Percentiles rank a stretch among this genome's conserved stretches.
Conservation (phyloP, 2,888 invertebrate genomes). For the Oscheius sp. region DNA sequence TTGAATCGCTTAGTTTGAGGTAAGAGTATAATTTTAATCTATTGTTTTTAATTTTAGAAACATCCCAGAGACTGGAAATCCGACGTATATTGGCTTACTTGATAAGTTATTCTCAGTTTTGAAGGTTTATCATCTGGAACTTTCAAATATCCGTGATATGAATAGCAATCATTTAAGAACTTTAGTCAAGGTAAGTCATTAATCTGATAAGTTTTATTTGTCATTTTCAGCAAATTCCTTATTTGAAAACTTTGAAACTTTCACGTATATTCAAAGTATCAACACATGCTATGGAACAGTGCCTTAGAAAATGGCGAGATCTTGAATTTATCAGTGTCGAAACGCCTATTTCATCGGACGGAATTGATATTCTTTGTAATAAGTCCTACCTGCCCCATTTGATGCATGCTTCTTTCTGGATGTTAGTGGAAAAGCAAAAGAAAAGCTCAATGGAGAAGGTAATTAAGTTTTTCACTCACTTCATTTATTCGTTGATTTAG, state of each 20-base stretch:
- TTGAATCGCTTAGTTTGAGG: conserved; percentile 6
- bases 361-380: not conserved
- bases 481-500: too few relatives aligned
- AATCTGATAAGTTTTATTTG: not conserved
- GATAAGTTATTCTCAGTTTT: not conserved
- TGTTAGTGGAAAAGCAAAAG: conserved; percentile 14
- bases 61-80: not conserved
- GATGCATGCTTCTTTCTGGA: conserved; percentile 1
- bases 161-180: conserved; percentile 17
- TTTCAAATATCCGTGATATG: not conserved
- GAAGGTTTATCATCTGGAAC: conserved; percentile 9
- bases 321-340: conserved; percentile 3
- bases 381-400: not conserved
- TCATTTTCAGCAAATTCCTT: not conserved
- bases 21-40: not conserved
- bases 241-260: not conserved
- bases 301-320: conserved; percentile 4
- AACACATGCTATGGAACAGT: conserved; percentile 15
- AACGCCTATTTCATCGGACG: not conserved
- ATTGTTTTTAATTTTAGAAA: too few relatives aligned
- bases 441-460: conserved; percentile 13
- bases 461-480: too few relatives aligned
- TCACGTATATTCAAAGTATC: conserved; percentile 3
- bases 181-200: not conserved
- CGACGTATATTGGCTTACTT: not conserved